A percentile compares a stretch with the other conserved stretches of the same genome.
phyloP scores from a whole-genome alignment of 2,888 invertebrate genomes.

The Phengaris arion region DNA sequence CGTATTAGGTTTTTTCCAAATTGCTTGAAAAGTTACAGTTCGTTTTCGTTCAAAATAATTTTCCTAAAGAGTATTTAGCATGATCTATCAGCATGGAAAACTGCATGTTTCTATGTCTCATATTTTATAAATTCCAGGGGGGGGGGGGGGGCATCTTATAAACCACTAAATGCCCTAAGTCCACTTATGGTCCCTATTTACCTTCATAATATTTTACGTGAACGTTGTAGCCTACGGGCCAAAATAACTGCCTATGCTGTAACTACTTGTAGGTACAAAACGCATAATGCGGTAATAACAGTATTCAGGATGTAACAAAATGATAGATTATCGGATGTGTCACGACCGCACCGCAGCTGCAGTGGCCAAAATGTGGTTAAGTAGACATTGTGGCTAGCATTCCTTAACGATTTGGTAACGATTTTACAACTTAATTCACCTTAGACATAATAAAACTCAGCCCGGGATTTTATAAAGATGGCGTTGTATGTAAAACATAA shows the following conservation, averaged over 20 bases:
- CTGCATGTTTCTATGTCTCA: too few species aligned
- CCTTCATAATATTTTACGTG: too few species aligned
- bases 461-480: background rate
- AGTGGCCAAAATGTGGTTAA: constrained; percentile 11
- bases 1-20: too few species aligned
- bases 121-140: too few species aligned
- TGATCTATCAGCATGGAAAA: too few species aligned
- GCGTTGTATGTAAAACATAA: background rate
- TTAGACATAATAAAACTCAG: background rate
- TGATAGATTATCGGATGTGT: background rate
- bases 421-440: background rate
- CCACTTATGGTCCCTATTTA: background rate
- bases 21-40: too few species aligned
- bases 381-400: constrained; percentile 13
- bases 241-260: background rate
- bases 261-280: background rate
- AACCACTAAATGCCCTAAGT: too few species aligned
- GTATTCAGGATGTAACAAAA: background rate
- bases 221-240: background rate
- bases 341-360: background rate
- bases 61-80: too few species aligned
- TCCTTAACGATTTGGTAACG: background rate
- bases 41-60: too few species aligned
- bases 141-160: too few species aligned
- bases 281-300: constrained; percentile 15